phyloP scores from a whole-genome alignment of 2,888 invertebrate species.

The Mythimna pallens region DNA sequence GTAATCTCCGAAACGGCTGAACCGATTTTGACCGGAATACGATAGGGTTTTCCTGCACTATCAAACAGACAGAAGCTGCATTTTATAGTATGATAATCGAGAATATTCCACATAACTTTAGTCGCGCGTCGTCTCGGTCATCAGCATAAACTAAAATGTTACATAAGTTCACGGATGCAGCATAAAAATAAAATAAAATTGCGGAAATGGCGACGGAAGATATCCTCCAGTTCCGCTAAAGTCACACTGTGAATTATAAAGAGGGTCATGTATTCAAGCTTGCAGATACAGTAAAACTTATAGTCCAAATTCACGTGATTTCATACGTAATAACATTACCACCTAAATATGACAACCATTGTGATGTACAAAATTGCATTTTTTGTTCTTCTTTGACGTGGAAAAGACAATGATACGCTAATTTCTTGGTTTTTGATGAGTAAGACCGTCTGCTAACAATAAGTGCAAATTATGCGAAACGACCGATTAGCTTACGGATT shows the following conservation, averaged over 20 bases:
- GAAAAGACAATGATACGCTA: slow-evolving; percentile 5
- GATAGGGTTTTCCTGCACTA: neutral
- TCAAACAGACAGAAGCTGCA: neutral
- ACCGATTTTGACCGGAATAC: neutral
- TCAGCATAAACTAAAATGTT: slow-evolving; percentile 44
- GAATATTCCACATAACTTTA: slow-evolving; percentile 29
- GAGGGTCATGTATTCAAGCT: slow-evolving; percentile 38
- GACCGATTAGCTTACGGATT: slow-evolving; percentile 5
- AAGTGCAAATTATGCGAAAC: slow-evolving; percentile 27
- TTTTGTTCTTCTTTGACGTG: slow-evolving; percentile 13
- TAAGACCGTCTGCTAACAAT: slow-evolving; percentile 8
- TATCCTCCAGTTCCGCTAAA: slow-evolving; percentile 47
- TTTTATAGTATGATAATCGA: neutral
- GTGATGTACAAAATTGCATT: slow-evolving; percentile 2
- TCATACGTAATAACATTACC: neutral
- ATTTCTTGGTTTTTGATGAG: slow-evolving; percentile 23
- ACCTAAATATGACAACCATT: neutral
- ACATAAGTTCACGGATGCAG: slow-evolving; percentile 52
- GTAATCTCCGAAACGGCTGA: too few species aligned
- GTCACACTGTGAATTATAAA: slow-evolving; percentile 44
- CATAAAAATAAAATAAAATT: slow-evolving; percentile 46
- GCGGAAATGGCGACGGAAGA: slow-evolving; percentile 53
- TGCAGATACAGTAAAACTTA: neutral
- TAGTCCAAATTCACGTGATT: slow-evolving; percentile 16
- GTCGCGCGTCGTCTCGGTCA: slow-evolving; percentile 27